Conservation (phyloP, 2,797 vertebrate species). For the Sebastes kiyomatsui region DNA sequence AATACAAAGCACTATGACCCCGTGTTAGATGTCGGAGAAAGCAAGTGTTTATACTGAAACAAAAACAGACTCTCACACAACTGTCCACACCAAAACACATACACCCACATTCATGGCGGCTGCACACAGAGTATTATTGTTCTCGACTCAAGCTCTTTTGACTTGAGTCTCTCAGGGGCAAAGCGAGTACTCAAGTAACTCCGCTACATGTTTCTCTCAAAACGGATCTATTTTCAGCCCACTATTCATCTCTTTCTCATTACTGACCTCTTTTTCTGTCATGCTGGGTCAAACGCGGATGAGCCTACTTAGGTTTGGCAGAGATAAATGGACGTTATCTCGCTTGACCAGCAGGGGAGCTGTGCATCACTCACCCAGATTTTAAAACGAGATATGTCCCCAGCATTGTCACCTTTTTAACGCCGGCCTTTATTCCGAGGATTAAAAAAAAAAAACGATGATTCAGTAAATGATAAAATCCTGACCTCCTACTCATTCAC, state of each 20-base stretch:
- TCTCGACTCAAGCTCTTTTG: slow-evolving; percentile 32
- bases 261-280: slow-evolving; percentile 68
- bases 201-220: slow-evolving; percentile 41
- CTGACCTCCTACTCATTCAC: slow-evolving; percentile 30
- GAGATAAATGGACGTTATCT: slow-evolving; percentile 38
- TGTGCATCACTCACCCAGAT: slow-evolving; percentile 15
- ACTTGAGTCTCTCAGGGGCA: slow-evolving; percentile 33
- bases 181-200: slow-evolving; percentile 30
- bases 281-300: slow-evolving; percentile 71
- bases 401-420: slow-evolving; percentile 7
- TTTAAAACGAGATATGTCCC: slow-evolving; percentile 16
- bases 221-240: slow-evolving; percentile 57
- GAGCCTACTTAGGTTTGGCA: slow-evolving; percentile 68
- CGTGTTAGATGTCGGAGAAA: slow-evolving; percentile 42
- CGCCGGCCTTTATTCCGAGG: slow-evolving; percentile 8
- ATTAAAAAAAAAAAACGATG: not conserved
- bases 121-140: slow-evolving; percentile 39
- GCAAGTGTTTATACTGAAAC: slow-evolving; percentile 59
- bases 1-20: slow-evolving; percentile 54
- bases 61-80: slow-evolving; percentile 55
- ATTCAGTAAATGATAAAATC: slow-evolving; percentile 21
- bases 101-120: slow-evolving; percentile 36
- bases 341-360: slow-evolving; percentile 63
- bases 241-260: slow-evolving; percentile 66
- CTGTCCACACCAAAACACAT: slow-evolving; percentile 57